A percentile compares a stretch with the other conserved stretches of the same genome.
Conservation (phyloP, 2,888 invertebrate genomes). For the Schrankia costaestrigalis region DNA sequence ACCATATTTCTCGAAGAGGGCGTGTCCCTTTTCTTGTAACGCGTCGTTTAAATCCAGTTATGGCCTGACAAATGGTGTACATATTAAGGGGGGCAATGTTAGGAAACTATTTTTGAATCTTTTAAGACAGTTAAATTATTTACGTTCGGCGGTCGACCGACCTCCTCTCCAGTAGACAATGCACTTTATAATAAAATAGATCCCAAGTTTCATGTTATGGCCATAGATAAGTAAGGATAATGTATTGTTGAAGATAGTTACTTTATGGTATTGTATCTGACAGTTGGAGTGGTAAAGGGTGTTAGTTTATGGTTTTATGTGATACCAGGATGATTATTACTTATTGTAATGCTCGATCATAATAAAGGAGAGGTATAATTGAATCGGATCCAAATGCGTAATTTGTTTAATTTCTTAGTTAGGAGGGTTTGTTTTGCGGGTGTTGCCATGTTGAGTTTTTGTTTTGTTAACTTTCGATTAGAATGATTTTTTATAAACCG, state of each 20-base stretch:
- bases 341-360: conserved; percentile 56
- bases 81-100: conserved; percentile 80
- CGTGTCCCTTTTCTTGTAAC: conserved; percentile 65
- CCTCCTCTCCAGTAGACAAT: conserved; percentile 73
- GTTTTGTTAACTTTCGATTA: conserved; percentile 7
- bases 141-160: conserved; percentile 72
- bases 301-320: conserved; percentile 63
- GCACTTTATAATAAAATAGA: conserved; percentile 80
- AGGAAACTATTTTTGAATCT: conserved; percentile 81
- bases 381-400: conserved; percentile 21
- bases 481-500: conserved; percentile 2
- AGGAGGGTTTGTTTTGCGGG: conserved; percentile 19
- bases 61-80: conserved; percentile 80
- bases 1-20: conserved; percentile 50
- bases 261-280: conserved; percentile 72
- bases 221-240: conserved; percentile 74
- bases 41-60: conserved; percentile 79
- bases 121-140: conserved; percentile 81
- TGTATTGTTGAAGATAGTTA: conserved; percentile 74
- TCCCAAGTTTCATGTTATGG: conserved; percentile 72
- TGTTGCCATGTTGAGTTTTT: conserved; percentile 6
- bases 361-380: conserved; percentile 36
- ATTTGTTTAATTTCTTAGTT: conserved; percentile 36
- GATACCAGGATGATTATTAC: conserved; percentile 60
- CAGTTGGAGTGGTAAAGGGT: conserved; percentile 72